Evolutionary conservation across 2,113 vertebrate genomes (phyloP).

Genomic region (Pluvianellus socialis): DNA sequence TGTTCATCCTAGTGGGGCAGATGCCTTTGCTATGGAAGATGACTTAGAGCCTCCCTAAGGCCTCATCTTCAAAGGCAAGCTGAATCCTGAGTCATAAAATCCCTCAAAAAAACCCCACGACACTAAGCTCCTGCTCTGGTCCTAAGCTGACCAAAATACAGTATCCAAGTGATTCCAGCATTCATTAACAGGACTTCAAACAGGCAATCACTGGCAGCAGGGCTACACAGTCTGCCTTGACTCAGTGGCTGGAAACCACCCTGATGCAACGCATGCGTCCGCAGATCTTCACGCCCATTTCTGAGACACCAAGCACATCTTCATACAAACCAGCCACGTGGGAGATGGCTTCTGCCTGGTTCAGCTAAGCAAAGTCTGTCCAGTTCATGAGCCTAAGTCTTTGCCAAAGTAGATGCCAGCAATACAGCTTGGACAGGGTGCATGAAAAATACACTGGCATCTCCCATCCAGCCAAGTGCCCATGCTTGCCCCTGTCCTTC

Average conservation of each 20-base stretch:
- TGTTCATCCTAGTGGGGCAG: constrained; percentile 13
- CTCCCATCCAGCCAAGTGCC: not conserved
- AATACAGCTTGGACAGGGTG: rapidly evolving
- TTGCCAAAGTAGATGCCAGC: not conserved
- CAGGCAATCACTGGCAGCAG: not conserved
- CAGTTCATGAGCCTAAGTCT: not conserved
- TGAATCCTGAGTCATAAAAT: not conserved
- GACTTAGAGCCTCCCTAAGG: constrained; percentile 21
- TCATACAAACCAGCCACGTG: not conserved
- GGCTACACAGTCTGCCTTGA: not conserved
- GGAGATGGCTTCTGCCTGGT: not conserved
- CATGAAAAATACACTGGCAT: not conserved
- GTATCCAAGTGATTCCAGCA: not conserved
- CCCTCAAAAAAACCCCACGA: not conserved
- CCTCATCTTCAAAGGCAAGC: constrained; percentile 7
- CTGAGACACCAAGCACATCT: not conserved
- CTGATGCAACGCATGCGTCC: rapidly evolving
- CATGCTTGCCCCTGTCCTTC: not conserved
- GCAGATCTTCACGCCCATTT: not conserved
- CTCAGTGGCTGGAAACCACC: not conserved
- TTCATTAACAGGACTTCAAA: not conserved
- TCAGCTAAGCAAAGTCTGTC: not conserved
- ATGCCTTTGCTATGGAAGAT: constrained; percentile 42
- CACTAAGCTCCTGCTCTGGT: not conserved
- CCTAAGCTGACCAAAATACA: not conserved